phyloP scores from a whole-genome alignment of 2,113 vertebrate genomes.

The Indicator maculatus region DNA sequence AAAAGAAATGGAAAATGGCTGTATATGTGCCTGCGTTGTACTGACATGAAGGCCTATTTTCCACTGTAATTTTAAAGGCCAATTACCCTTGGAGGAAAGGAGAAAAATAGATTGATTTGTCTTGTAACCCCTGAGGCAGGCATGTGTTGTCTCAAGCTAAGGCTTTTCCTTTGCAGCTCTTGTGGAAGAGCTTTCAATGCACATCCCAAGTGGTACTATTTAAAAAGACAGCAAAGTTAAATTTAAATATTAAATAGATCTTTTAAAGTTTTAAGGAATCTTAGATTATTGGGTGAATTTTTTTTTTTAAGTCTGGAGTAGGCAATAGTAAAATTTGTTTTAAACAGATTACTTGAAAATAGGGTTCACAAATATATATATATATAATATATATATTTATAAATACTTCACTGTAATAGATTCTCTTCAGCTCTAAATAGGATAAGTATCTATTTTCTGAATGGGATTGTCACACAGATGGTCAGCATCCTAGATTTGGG shows the following conservation, averaged over 20 bases:
- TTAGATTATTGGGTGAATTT: neutral
- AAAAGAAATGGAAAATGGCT: conserved; percentile 48
- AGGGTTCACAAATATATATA: neutral
- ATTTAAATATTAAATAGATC: conserved; percentile 45
- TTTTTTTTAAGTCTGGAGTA: neutral
- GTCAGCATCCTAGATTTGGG: neutral
- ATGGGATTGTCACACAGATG: neutral
- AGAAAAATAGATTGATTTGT: conserved; percentile 71
- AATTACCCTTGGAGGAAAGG: conserved; percentile 71
- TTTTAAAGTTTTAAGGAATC: neutral
- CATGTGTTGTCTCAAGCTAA: conserved; percentile 55
- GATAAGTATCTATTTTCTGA: conserved; percentile 3
- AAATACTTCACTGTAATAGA: neutral
- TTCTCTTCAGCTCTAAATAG: conserved; percentile 12
- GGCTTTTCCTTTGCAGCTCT: conserved; percentile 14
- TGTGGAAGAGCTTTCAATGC: conserved; percentile 45
- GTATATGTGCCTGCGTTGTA: neutral
- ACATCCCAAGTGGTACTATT: conserved; percentile 17
- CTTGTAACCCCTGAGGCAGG: conserved; percentile 65
- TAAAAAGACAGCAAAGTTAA: conserved; percentile 28
- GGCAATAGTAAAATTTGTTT: neutral
- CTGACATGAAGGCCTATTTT: conserved; percentile 49
- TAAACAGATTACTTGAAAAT: neutral
- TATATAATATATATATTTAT: too few relatives aligned
- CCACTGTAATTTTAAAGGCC: conserved; percentile 65